Evolutionary conservation across 2,888 invertebrate species (phyloP).

Genomic region (Acronicta leporina): DNA sequence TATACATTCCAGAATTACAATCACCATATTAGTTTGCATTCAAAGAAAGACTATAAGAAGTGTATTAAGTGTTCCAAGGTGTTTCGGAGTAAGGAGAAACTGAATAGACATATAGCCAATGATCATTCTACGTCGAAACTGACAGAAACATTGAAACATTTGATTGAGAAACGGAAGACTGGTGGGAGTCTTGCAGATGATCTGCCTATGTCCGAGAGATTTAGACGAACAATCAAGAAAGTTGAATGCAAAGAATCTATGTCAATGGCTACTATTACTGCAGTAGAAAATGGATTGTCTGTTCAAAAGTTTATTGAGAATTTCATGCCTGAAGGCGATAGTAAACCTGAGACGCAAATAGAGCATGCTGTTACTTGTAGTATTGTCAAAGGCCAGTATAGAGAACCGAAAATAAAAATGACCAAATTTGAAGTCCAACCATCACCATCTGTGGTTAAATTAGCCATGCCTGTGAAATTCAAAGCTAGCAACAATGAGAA

Average conservation of each 20-base stretch:
- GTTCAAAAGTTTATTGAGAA: conserved; percentile 80
- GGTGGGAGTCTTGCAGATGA: conserved; percentile 37
- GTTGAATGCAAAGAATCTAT: conserved; percentile 43
- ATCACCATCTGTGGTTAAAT: conserved; percentile 8
- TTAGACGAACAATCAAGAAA: conserved; percentile 70
- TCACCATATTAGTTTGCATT: conserved; percentile 76
- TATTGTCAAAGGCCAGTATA: conserved; percentile 31
- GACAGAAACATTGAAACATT: conserved; percentile 76
- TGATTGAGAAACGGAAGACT: conserved; percentile 72
- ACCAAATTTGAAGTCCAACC: conserved; percentile 62
- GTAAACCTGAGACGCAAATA: conserved; percentile 34
- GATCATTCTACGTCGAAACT: conserved; percentile 73
- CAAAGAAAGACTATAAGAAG: conserved; percentile 63
- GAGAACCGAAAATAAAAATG: conserved; percentile 67
- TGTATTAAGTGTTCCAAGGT: conserved; percentile 75
- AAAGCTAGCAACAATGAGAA: conserved; percentile 54
- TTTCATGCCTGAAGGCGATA: conserved; percentile 72
- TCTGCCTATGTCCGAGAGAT: conserved; percentile 53
- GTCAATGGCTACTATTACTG: conserved; percentile 61
- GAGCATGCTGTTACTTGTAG: conserved; percentile 58
- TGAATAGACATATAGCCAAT: conserved; percentile 66
- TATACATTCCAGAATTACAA: conserved; percentile 80
- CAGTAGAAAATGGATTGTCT: conserved; percentile 62
- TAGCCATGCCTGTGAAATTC: conserved; percentile 73
- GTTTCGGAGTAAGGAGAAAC: conserved; percentile 65